Conservation (phyloP, 2,888 invertebrate species). For the Plagiodera versicolora region DNA sequence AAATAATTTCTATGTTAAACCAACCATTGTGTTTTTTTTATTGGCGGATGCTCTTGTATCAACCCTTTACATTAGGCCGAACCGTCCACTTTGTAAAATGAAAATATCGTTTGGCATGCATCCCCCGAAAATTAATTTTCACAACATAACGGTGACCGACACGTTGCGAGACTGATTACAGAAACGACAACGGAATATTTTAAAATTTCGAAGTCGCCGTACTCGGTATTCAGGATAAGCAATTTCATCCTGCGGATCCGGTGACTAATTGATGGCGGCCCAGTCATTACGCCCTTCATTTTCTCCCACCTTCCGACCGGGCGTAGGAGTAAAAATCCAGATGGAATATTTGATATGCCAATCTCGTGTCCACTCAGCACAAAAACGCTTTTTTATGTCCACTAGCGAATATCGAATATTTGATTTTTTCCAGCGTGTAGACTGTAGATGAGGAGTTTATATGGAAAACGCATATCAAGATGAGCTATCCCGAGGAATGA, state of each 20-base stretch:
- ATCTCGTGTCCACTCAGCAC: neutral
- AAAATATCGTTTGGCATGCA: neutral
- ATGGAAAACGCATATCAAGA: too few relatives aligned
- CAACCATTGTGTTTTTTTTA: neutral
- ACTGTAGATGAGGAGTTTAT: too few relatives aligned
- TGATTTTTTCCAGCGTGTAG: too few relatives aligned
- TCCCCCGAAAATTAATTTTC: neutral
- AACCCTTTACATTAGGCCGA: neutral
- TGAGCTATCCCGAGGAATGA: too few relatives aligned
- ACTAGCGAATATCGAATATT: too few relatives aligned
- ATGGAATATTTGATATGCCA: neutral
- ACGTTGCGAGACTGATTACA: conserved; percentile 14
- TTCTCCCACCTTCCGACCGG: neutral
- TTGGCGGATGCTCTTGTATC: neutral
- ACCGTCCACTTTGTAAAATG: neutral
- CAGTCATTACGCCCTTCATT: neutral
- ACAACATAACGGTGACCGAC: conserved; percentile 1
- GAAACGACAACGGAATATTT: conserved; percentile 20
- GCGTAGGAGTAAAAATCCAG: neutral
- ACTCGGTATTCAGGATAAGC: conserved; percentile 14
- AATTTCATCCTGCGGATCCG: conserved; percentile 7
- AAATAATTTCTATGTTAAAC: neutral
- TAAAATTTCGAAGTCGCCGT: conserved; percentile 8
- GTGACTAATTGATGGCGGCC: conserved; percentile 19
- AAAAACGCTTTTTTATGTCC: too few relatives aligned